These are phyloP conservation scores for Chrysotoxum bicinctum DNA, from an alignment of 2,888 invertebrate genomes.

Conservation along the genomic window DNA sequence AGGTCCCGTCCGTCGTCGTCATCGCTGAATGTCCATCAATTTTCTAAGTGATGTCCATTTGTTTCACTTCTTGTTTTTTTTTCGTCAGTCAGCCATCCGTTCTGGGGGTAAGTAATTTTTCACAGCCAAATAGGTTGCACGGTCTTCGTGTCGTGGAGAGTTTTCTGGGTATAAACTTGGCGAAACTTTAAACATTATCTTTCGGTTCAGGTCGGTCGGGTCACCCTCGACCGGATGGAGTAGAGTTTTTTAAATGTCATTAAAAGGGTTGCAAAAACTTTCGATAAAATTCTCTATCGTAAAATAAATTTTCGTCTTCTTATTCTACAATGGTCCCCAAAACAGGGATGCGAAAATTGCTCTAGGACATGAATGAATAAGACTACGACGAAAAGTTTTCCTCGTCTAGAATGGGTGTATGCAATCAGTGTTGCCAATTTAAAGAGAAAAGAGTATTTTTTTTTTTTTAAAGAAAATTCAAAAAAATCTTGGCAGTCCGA, in stretches of 20 bases:
- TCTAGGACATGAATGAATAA: constrained; percentile 64
- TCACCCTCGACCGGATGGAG: constrained; percentile 23
- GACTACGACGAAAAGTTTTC: constrained; percentile 66
- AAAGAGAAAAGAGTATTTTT: background rate
- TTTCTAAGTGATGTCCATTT: constrained; percentile 70
- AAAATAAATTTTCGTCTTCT: constrained; percentile 69
- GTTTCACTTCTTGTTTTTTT: constrained; percentile 57
- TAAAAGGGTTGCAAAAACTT: constrained; percentile 70
- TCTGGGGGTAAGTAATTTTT: constrained; percentile 59
- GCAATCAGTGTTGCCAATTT: constrained; percentile 11
- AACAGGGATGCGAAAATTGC: constrained; percentile 65
- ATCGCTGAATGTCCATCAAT: constrained; percentile 67
- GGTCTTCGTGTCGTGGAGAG: constrained; percentile 11
- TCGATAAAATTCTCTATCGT: constrained; percentile 73
- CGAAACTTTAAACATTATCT: constrained; percentile 69
- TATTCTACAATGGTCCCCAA: constrained; percentile 42
- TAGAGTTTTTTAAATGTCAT: constrained; percentile 23
- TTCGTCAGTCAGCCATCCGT: constrained; percentile 20
- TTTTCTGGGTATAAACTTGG: constrained; percentile 29
- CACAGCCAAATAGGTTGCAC: constrained; percentile 40
- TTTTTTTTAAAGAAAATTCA: background rate
- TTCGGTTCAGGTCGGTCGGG: constrained; percentile 27
- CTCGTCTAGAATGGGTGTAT: background rate
- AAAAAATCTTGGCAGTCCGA: background rate
- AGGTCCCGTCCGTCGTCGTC: constrained; percentile 41